Percentiles rank a stretch among this genome's conserved stretches.
These are phyloP conservation scores for Calameuta filiformis DNA, from an alignment of 2,888 invertebrate genomes.

Conservation along the genomic window DNA sequence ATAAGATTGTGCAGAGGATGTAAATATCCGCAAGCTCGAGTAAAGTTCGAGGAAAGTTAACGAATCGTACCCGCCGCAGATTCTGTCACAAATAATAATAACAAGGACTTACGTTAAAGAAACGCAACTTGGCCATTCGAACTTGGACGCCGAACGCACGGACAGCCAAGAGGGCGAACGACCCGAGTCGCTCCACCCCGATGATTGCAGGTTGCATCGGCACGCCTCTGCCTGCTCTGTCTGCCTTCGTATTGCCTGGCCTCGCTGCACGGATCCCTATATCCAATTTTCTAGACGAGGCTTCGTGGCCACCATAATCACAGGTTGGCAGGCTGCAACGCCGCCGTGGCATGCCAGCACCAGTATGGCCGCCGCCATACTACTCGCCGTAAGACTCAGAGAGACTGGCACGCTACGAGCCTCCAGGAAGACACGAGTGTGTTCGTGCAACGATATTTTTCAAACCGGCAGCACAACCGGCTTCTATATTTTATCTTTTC, in stretches of 20 bases:
- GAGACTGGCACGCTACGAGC: background rate
- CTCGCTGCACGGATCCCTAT: conserved; percentile 37
- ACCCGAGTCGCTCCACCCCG: conserved; percentile 60
- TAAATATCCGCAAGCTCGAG: background rate
- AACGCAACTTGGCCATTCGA: background rate
- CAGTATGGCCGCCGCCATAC: conserved; percentile 56
- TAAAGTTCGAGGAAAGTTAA: background rate
- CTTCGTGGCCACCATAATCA: conserved; percentile 57
- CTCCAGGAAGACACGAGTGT: background rate
- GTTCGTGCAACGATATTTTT: conserved; percentile 34
- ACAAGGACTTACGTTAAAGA: background rate
- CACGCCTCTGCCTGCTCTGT: conserved; percentile 50
- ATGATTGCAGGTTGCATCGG: conserved; percentile 65
- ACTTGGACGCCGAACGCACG: conserved; percentile 23
- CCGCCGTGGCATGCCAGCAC: conserved; percentile 47
- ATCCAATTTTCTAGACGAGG: conserved; percentile 58
- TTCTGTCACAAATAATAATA: background rate
- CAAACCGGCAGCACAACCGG: conserved; percentile 31
- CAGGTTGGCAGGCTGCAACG: conserved; percentile 51
- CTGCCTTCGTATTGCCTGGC: conserved; percentile 5
- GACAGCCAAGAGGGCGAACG: conserved; percentile 33
- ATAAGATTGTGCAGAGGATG: background rate
- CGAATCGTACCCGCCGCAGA: background rate
- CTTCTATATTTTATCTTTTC: conserved; percentile 9
- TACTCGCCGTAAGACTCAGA: background rate